Percentiles rank a stretch among this genome's conserved stretches.
Evolutionary conservation across 2,113 vertebrate genomes (phyloP).

Genomic region (Scartelaos histophorus): DNA sequence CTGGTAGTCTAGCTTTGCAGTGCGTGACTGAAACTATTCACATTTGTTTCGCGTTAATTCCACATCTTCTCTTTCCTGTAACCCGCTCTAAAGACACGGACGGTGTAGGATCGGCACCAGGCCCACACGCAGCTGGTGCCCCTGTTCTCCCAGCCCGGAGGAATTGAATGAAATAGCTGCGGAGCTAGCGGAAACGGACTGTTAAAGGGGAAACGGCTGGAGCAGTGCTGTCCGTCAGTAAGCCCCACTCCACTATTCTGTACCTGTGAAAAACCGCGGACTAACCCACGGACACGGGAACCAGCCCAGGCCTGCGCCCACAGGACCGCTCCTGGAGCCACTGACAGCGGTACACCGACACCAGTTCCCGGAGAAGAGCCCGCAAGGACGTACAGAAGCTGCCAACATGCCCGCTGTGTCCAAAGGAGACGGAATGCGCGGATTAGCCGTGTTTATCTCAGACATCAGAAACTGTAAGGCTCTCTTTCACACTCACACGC

Average conservation of each 20-base stretch:
- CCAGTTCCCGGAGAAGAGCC: slow-evolving; percentile 51
- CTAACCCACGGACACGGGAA: not conserved
- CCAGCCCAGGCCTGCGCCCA: slow-evolving; percentile 33
- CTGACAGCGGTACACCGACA: slow-evolving; percentile 42
- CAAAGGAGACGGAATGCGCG: slow-evolving; percentile 94
- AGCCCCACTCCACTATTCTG: slow-evolving; percentile 11
- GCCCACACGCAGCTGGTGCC: not conserved
- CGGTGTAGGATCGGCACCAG: not conserved
- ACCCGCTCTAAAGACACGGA: not conserved
- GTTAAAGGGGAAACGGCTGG: slow-evolving; percentile 51
- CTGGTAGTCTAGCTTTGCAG: slow-evolving; percentile 71
- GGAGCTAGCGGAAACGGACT: slow-evolving; percentile 65
- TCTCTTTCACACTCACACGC: slow-evolving; percentile 1
- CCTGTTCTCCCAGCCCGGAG: slow-evolving; percentile 22
- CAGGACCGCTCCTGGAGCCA: slow-evolving; percentile 33
- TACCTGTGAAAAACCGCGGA: not conserved
- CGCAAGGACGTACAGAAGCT: slow-evolving; percentile 47
- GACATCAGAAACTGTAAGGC: slow-evolving; percentile 93
- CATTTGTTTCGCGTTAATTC: slow-evolving; percentile 20
- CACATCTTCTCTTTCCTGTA: not conserved
- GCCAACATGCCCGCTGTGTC: slow-evolving; percentile 91
- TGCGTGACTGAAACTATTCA: slow-evolving; percentile 64
- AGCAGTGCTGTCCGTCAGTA: slow-evolving; percentile 19
- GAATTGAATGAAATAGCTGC: slow-evolving; percentile 77
- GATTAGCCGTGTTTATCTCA: slow-evolving; percentile 92